phyloP scores from a whole-genome alignment of 2,888 invertebrate species.

The Hydriomena furcata region DNA sequence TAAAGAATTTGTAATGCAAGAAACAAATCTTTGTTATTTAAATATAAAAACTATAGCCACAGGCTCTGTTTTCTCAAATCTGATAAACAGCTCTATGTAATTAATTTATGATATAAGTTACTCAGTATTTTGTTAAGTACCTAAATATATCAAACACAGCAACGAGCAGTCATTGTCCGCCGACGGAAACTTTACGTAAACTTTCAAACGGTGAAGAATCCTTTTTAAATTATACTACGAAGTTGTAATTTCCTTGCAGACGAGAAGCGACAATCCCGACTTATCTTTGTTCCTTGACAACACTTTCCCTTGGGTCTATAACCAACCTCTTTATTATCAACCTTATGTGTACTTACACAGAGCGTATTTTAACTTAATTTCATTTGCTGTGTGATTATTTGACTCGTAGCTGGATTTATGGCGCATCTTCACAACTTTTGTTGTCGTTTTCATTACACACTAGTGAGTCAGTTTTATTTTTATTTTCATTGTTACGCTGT shows the following conservation, averaged over 20 bases:
- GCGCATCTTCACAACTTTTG: slow-evolving; percentile 71
- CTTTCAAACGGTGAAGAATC: slow-evolving; percentile 54
- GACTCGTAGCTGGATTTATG: slow-evolving; percentile 64
- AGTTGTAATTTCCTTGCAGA: slow-evolving; percentile 74
- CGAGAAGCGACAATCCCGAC: slow-evolving; percentile 74
- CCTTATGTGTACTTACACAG: slow-evolving; percentile 10
- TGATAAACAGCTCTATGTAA: no score
- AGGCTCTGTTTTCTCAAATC: no score
- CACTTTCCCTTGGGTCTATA: slow-evolving; percentile 71
- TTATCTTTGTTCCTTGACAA: slow-evolving; percentile 79
- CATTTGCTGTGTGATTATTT: slow-evolving; percentile 17
- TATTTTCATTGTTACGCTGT: slow-evolving; percentile 15
- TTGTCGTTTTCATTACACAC: slow-evolving; percentile 73
- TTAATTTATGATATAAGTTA: no score
- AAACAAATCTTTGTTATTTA: no score
- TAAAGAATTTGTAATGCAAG: no score
- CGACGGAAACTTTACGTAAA: slow-evolving; percentile 32
- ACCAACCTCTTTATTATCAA: slow-evolving; percentile 6
- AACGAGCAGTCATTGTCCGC: slow-evolving; percentile 14
- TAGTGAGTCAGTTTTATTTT: slow-evolving; percentile 52
- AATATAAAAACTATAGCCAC: no score
- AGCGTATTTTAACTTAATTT: slow-evolving; percentile 5
- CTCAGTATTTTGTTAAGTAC: neutral
- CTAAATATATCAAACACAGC: slow-evolving; percentile 13
- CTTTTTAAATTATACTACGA: slow-evolving; percentile 60